phyloP scores from a whole-genome alignment of 1,140 invertebrate species.

The Drosophila azteca region DNA sequence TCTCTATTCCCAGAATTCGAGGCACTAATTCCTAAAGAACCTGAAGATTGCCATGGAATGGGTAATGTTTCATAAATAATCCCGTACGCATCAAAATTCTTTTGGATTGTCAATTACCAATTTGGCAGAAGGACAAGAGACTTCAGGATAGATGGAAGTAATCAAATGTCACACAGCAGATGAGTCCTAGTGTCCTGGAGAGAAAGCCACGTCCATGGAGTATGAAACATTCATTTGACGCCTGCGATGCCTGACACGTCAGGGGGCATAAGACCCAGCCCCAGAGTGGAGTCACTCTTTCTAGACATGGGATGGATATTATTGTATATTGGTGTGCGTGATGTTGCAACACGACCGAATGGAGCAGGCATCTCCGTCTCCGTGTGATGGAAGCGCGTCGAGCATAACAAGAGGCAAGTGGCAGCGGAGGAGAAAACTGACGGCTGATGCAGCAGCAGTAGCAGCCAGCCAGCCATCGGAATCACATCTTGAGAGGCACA shows the following conservation, averaged over 20 bases:
- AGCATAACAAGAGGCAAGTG: conserved; percentile 60
- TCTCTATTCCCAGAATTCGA: neutral
- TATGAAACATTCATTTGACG: conserved; percentile 81
- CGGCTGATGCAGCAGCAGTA: conserved; percentile 28
- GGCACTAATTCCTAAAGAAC: no score
- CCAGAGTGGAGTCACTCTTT: neutral
- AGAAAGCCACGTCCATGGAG: conserved; percentile 27
- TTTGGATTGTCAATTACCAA: conserved; percentile 69
- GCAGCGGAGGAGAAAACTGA: conserved; percentile 12
- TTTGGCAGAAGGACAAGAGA: conserved; percentile 42
- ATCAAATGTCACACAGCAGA: conserved; percentile 74
- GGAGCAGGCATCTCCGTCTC: conserved; percentile 7
- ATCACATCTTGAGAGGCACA: conserved; percentile 44
- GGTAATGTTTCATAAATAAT: conserved; percentile 53
- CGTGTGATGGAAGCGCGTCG: conserved; percentile 75
- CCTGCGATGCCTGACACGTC: conserved; percentile 68
- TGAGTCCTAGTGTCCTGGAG: conserved; percentile 36
- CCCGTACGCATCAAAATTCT: conserved; percentile 49
- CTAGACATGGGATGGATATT: conserved; percentile 47
- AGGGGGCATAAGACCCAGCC: conserved; percentile 8
- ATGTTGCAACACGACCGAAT: conserved; percentile 61
- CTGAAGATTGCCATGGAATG: no score
- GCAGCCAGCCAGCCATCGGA: conserved; percentile 27
- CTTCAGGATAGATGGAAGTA: conserved; percentile 59
- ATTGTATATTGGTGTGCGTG: conserved; percentile 80